Evolutionary conservation across 1,140 invertebrate species (phyloP), one percentile per base, ranked within the genome.

Genomic region (Hylaeus anthracinus): DNA sequence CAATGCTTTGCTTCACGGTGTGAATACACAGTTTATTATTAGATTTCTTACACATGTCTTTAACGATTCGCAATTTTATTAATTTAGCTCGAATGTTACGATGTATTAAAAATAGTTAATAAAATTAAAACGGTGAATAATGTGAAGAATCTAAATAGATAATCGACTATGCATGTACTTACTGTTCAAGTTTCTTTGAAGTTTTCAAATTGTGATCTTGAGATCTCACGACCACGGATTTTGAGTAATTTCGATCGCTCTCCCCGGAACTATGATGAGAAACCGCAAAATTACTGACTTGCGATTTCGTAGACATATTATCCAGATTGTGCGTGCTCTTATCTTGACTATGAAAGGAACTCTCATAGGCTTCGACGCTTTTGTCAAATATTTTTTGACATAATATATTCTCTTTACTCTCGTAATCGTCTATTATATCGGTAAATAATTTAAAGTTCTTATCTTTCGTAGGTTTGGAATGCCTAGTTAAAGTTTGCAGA

Each of bases 181-280:
- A 94, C 93, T 93, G 91, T 79, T 93, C 92, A 0, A 93, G 88
- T 76, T 93, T 93, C 39, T 91, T 92, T 0, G 92, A 90, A 26
- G 89, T 90, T 79, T 92, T 91, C 39, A 92, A 88, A 64, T 89
- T 84, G 83, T 88, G 87, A 82, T 91, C 79, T 43, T 93, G 87
- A 1, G 91, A 90, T 61, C 91, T 85, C 12, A 94, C 88, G 15
- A 93, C 91, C 37, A 94, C 88, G 0, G 93, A 94, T 73, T 90
- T 88, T 6, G 90, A 92, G 15, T 92, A 92, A 75, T 90, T 92
- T 81, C 89, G 90, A 15, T 93, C 92, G 51, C 90, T 93, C 26
- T 94, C 92, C 5, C 87, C 91, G 0, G 92, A 92, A 69, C 90
- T 93, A 70, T 92, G 92, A 43, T 90, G 88, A 8, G 92, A 93